Percentiles rank a stretch among this genome's conserved stretches.
These are phyloP conservation scores for Atrina japonica DNA, from an alignment of 2,888 invertebrate genomes.

Conservation along the genomic window DNA sequence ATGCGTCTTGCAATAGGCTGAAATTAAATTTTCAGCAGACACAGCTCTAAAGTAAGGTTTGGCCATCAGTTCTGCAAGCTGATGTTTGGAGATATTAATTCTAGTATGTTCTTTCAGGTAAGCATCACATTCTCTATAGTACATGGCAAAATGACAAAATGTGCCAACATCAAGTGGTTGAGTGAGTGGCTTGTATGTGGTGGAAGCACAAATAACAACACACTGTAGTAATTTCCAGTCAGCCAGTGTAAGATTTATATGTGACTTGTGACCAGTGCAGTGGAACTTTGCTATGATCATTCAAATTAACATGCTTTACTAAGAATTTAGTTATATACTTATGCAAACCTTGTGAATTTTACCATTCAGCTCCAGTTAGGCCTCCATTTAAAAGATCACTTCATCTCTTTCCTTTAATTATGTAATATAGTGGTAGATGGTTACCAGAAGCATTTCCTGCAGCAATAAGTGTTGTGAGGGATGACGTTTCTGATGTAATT, in stretches of 20 bases:
- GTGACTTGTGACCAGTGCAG: slow-evolving; percentile 45
- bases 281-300: slow-evolving; percentile 7
- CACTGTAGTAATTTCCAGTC: slow-evolving; percentile 41
- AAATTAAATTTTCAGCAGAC: slow-evolving; percentile 38
- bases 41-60: slow-evolving; percentile 40
- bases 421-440: slow-evolving; percentile 36
- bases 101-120: slow-evolving; percentile 40
- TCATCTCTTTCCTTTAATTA: slow-evolving; percentile 37
- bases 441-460: slow-evolving; percentile 36
- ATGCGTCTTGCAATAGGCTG: slow-evolving; percentile 44
- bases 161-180: slow-evolving; percentile 44
- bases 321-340: slow-evolving; percentile 33
- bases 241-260: slow-evolving; percentile 38
- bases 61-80: slow-evolving; percentile 35
- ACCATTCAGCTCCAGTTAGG: slow-evolving; percentile 31
- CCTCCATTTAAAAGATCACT: slow-evolving; percentile 21
- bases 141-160: slow-evolving; percentile 44
- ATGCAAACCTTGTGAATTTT: slow-evolving; percentile 35
- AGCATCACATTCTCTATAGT: slow-evolving; percentile 40
- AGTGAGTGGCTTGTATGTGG: slow-evolving; percentile 45
- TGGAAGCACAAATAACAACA: slow-evolving; percentile 53
- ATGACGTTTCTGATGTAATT: slow-evolving; percentile 32
- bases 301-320: slow-evolving; percentile 5
- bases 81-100: slow-evolving; percentile 39
- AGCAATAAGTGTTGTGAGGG: slow-evolving; percentile 38